A percentile compares a stretch with the other conserved stretches of the same genome.
These are phyloP conservation scores for Chionodraco myersi DNA, from an alignment of 2,113 vertebrate species.

Conservation along the genomic window DNA sequence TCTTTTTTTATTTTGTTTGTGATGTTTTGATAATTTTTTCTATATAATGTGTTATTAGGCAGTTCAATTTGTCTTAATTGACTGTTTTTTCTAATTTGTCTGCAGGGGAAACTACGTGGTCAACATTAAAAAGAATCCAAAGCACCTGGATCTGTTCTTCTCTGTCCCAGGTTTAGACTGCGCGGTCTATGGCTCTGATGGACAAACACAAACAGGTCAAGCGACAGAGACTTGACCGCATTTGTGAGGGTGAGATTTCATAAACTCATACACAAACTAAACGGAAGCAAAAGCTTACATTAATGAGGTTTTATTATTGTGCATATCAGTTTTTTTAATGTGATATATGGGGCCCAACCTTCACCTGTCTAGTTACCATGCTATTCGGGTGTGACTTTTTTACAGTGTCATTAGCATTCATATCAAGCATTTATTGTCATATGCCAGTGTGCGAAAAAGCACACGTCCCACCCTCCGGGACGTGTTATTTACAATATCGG, in stretches of 20 bases:
- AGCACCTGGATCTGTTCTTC: conserved; percentile 65
- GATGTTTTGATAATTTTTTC: background rate
- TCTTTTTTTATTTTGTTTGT: background rate
- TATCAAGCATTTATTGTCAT: no score
- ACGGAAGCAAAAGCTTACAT: background rate
- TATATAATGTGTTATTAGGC: background rate
- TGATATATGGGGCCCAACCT: background rate
- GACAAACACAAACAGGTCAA: conserved; percentile 93
- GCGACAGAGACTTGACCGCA: conserved; percentile 90
- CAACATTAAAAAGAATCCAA: conserved; percentile 36
- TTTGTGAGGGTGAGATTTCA: conserved; percentile 85
- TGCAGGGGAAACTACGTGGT: conserved; percentile 61
- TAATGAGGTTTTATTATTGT: background rate
- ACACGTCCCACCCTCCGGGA: no score
- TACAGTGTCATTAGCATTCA: no score
- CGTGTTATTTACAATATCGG: no score
- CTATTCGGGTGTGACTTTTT: no score
- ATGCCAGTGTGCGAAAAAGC: no score
- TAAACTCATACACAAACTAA: background rate
- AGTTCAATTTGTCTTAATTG: background rate
- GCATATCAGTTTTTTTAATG: background rate
- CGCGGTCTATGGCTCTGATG: conserved; percentile 87
- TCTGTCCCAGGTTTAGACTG: conserved; percentile 77
- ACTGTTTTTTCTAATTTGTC: background rate
- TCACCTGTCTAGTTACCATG: no score